phyloP scores from a whole-genome alignment of 1,140 invertebrate species.

The Polyergus mexicanus region DNA sequence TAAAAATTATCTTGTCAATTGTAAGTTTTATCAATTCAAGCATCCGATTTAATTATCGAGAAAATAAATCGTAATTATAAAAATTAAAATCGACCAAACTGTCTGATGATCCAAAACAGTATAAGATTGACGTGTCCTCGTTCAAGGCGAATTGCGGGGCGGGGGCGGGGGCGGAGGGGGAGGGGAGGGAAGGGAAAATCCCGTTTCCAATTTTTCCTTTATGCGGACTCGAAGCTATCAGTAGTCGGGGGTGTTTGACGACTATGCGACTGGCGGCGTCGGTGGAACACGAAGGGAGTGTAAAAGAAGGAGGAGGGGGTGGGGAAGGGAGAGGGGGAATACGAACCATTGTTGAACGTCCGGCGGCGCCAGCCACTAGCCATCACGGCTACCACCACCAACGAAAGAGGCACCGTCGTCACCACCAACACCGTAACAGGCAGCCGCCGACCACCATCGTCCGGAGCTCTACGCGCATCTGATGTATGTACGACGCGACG shows the following conservation, averaged over 20 bases:
- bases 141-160: background rate
- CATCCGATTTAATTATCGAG: background rate
- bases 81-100: background rate
- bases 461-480: conserved; percentile 13
- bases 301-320: conserved; percentile 49
- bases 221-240: conserved; percentile 68
- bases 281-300: conserved; percentile 69
- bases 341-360: conserved; percentile 82
- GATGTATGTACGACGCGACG: conserved; percentile 37
- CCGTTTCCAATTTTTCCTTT: too few species aligned
- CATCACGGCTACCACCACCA: conserved; percentile 76
- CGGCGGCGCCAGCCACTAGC: conserved; percentile 83
- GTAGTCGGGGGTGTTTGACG: conserved; percentile 81
- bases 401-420: conserved; percentile 45
- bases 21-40: too few species aligned
- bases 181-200: too few species aligned
- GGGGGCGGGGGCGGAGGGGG: background rate
- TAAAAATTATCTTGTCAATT: too few species aligned
- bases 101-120: background rate
- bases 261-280: conserved; percentile 75
- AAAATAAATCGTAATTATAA: background rate
- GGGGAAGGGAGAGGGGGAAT: conserved; percentile 63
- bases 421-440: conserved; percentile 53
- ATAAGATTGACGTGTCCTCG: background rate
- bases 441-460: conserved; percentile 64